Evolutionary conservation across 2,888 invertebrate genomes (phyloP), one percentile per base, ranked within the genome.

Genomic region (Parnassius glacialis): DNA sequence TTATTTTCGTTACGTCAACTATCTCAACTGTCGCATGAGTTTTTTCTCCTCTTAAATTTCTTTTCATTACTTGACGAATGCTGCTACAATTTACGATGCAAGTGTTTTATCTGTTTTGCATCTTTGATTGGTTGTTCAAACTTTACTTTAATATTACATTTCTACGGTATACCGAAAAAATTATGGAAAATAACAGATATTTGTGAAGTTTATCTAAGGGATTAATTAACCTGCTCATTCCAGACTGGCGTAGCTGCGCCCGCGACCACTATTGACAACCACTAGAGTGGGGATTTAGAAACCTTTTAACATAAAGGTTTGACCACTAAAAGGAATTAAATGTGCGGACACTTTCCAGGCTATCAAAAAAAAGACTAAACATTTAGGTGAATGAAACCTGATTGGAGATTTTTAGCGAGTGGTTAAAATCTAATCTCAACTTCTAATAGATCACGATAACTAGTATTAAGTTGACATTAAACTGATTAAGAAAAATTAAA

Each of bases 301-400:
- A 9, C 34, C 50, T 54, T 16, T 57, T 42, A 42, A 57, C n/a
- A 43, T 51, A 62, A 25, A 52, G 53, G 51, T 41, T 44, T 58
- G 55, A 16, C 51, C 11, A 53, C 64, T 68, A 65, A 71, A 70
- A 76, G 42, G 75, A 75, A 78, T 78, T 78, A 80, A 84, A 55
- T 77, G 72, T 81, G 74, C 80, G 72, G 82, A 83, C 80, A 78
- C 74, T 81, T 89, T 89, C 75, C 88, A 89, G 89, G 82, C 84
- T 73, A 80, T 80, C 79, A 80, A 79, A 82, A 88, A 86, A 84
- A 87, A 87, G 87, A 87, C 77, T 87, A 85, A 80, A 72, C 75
- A 73, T 74, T 72, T 70, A 72, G 72, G 76, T 81, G 79, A 78
- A 74, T 80, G 74, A 74, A 71, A 75, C 78, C 73, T 78, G 81